These are phyloP conservation scores for Plebejus anna DNA, from an alignment of 2,888 invertebrate species.

Conservation along the genomic window DNA sequence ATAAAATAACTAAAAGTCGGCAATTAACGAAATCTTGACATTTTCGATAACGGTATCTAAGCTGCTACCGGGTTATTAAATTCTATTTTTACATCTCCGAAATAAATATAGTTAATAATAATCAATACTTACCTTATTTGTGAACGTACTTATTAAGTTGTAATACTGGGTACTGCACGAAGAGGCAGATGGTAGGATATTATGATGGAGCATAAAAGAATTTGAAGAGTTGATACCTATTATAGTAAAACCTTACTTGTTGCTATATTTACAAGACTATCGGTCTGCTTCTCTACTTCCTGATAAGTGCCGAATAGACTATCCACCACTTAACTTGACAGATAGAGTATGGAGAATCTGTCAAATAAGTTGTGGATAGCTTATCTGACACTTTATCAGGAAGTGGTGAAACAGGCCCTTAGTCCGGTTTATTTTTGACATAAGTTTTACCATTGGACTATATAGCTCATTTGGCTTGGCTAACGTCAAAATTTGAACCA, in stretches of 20 bases:
- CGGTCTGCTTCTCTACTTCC: too few relatives aligned
- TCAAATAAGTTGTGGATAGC: too few relatives aligned
- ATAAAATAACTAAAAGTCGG: neutral
- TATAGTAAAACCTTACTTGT: neutral
- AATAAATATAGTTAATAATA: neutral
- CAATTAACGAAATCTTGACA: constrained; percentile 11
- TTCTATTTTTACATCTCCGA: neutral
- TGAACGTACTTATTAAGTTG: neutral
- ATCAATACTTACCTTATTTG: neutral
- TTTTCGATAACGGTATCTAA: constrained; percentile 5
- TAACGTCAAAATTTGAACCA: neutral
- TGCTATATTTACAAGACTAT: neutral
- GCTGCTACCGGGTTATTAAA: neutral
- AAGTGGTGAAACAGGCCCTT: too few relatives aligned
- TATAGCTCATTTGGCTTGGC: too few relatives aligned
- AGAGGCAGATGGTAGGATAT: neutral
- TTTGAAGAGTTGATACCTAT: too few relatives aligned
- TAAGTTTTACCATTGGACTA: neutral
- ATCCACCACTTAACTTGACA: too few relatives aligned
- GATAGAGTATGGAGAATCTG: too few relatives aligned
- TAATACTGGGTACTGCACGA: neutral
- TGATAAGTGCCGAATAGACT: too few relatives aligned
- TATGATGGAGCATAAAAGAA: neutral
- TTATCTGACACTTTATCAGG: too few relatives aligned
- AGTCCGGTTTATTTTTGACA: neutral